phyloP scores from a whole-genome alignment of 2,888 invertebrate species.

The Scaptomyza cyrtandrae region DNA sequence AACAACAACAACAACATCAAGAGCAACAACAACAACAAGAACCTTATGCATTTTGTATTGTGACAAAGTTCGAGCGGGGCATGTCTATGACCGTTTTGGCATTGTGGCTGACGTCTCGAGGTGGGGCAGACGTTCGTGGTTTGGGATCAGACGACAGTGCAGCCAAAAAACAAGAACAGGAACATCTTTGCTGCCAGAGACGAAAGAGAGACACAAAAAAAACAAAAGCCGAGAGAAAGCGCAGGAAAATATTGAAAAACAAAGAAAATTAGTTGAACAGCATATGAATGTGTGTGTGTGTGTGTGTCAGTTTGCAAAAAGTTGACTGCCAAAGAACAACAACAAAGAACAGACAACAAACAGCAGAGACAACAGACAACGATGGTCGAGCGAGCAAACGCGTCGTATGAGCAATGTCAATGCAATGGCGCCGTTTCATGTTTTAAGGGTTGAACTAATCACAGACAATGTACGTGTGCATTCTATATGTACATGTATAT shows the following conservation, averaged over 20 bases:
- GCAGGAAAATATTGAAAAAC: constrained; percentile 75
- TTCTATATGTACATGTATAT: no score
- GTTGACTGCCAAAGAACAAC: constrained; percentile 66
- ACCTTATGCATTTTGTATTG: constrained; percentile 49
- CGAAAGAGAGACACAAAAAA: constrained; percentile 19
- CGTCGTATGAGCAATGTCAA: constrained; percentile 75
- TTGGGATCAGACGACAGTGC: constrained; percentile 36
- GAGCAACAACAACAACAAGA: constrained; percentile 11
- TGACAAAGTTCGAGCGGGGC: constrained; percentile 61
- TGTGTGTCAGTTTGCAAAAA: constrained; percentile 47
- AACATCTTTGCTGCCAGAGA: constrained; percentile 38
- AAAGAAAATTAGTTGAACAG: constrained; percentile 74
- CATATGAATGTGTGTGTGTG: constrained; percentile 28
- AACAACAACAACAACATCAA: constrained; percentile 14
- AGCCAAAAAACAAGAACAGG: constrained; percentile 30
- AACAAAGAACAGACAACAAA: constrained; percentile 26
- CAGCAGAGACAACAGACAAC: constrained; percentile 31
- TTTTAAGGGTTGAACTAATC: constrained; percentile 80
- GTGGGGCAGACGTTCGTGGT: constrained; percentile 16
- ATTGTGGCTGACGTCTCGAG: constrained; percentile 29
- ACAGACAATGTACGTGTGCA: constrained; percentile 52
- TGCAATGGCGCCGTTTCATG: constrained; percentile 57
- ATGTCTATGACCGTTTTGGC: constrained; percentile 69
- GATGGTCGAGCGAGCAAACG: constrained; percentile 41
- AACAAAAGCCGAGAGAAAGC: constrained; percentile 33